phyloP scores from a whole-genome alignment of 2,113 vertebrate genomes.

The Odocoileus virginianus region DNA sequence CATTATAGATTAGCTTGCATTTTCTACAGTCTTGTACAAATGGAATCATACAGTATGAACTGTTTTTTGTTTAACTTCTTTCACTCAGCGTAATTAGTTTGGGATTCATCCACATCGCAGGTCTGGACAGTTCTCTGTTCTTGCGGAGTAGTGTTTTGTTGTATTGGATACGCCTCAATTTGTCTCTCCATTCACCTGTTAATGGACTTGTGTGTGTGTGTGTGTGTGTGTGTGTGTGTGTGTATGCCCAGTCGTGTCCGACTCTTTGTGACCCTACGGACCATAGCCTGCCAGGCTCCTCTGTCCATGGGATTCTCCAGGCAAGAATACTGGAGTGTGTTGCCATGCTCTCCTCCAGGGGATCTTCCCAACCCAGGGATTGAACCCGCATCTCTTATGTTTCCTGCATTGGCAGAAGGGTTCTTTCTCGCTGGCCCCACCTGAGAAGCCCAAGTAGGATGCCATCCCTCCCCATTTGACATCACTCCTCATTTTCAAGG shows the following conservation, averaged over 20 bases:
- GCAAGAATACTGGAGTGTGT: not conserved
- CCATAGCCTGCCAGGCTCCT: not conserved
- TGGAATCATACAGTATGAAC: not conserved
- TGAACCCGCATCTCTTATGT: fast-evolving
- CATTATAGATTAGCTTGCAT: not conserved
- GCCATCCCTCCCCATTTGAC: not conserved
- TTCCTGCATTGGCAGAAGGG: not conserved
- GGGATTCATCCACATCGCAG: not conserved
- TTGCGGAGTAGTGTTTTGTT: not conserved
- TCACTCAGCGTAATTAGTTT: not conserved
- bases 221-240: not conserved
- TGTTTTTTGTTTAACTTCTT: not conserved
- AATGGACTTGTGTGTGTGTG: not conserved
- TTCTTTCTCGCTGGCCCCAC: not conserved
- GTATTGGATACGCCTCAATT: not conserved
- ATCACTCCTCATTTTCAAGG: not conserved
- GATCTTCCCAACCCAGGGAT: not conserved
- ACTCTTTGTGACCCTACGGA: not conserved
- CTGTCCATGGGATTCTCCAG: not conserved
- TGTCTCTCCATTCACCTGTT: not conserved
- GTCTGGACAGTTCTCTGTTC: not conserved
- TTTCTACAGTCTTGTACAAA: not conserved
- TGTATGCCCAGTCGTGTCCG: fast-evolving
- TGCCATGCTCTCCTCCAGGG: not conserved
- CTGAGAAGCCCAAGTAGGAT: not conserved